Conservation (phyloP, 2,888 invertebrate species). For the Caenorhabditis auriculariae region DNA sequence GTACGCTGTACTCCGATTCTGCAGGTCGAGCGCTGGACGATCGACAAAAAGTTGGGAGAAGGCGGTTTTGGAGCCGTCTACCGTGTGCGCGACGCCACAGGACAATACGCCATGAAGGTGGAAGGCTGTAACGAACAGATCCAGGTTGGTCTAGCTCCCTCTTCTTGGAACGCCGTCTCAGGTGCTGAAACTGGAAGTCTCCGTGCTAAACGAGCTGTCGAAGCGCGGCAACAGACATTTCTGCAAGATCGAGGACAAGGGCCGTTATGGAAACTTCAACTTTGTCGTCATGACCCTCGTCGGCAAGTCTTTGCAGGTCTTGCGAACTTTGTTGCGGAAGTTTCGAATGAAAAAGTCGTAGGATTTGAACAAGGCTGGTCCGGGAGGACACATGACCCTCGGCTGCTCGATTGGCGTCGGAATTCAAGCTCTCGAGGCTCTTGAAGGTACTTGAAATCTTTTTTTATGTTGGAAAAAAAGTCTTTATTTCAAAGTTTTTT, state of each 20-base stretch:
- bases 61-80: conserved; percentile 57
- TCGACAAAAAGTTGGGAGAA: conserved; percentile 54
- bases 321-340: no score
- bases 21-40: conserved; percentile 49
- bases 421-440: conserved; percentile 31
- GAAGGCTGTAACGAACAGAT: conserved; percentile 46
- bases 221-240: conserved; percentile 50
- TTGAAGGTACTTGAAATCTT: conserved; percentile 15
- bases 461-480: neutral
- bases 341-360: no score
- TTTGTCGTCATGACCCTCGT: conserved; percentile 55
- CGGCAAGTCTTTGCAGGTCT: conserved; percentile 49
- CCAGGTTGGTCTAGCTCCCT: conserved; percentile 10
- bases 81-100: conserved; percentile 42
- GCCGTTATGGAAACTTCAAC: conserved; percentile 49
- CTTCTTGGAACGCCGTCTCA: conserved; percentile 1
- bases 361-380: conserved; percentile 30
- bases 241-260: conserved; percentile 55
- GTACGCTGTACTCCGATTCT: no score
- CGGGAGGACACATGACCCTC: conserved; percentile 29
- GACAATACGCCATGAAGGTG: conserved; percentile 50
- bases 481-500: neutral
- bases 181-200: conserved; percentile 54
- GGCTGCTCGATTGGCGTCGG: conserved; percentile 30
- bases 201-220: conserved; percentile 46